Percentiles rank a stretch among this genome's conserved stretches.
phyloP scores from a whole-genome alignment of 1,140 invertebrate species.

The Anadara kagoshimensis region DNA sequence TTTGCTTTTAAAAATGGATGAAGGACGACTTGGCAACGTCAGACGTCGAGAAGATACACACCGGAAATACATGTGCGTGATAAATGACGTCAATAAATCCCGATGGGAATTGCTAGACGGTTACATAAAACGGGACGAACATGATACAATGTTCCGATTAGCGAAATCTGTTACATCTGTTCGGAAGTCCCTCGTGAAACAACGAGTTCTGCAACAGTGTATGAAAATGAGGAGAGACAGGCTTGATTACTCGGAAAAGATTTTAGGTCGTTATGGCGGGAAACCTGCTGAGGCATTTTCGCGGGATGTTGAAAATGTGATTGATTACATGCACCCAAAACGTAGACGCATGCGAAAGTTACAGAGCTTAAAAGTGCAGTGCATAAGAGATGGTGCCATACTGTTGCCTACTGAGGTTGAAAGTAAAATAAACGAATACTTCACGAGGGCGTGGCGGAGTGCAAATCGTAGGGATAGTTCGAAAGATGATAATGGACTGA shows the following conservation, averaged over 20 bases:
- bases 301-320: conserved; percentile 44
- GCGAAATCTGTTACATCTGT: conserved; percentile 28
- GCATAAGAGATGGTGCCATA: conserved; percentile 41
- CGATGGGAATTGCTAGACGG: conserved; percentile 23
- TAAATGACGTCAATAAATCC: conserved; percentile 45
- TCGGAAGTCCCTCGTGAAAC: conserved; percentile 24
- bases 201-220: conserved; percentile 42
- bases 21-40: conserved; percentile 42
- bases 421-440: conserved; percentile 33
- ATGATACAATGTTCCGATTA: conserved; percentile 26
- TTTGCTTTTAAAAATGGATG: conserved; percentile 27
- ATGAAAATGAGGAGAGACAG: conserved; percentile 43
- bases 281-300: conserved; percentile 43
- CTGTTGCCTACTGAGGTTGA: conserved; percentile 29
- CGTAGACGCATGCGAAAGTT: conserved; percentile 31
- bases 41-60: conserved; percentile 42
- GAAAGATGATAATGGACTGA: too few species aligned
- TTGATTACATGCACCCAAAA: conserved; percentile 41
- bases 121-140: conserved; percentile 30
- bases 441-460: conserved; percentile 26
- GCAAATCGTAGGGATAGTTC: too few species aligned
- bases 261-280: conserved; percentile 43
- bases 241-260: conserved; percentile 7
- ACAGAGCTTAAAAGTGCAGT: conserved; percentile 27
- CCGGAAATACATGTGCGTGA: conserved; percentile 44